Evolutionary conservation across 2,888 invertebrate species (phyloP).

Genomic region (Sesamia inferens): DNA sequence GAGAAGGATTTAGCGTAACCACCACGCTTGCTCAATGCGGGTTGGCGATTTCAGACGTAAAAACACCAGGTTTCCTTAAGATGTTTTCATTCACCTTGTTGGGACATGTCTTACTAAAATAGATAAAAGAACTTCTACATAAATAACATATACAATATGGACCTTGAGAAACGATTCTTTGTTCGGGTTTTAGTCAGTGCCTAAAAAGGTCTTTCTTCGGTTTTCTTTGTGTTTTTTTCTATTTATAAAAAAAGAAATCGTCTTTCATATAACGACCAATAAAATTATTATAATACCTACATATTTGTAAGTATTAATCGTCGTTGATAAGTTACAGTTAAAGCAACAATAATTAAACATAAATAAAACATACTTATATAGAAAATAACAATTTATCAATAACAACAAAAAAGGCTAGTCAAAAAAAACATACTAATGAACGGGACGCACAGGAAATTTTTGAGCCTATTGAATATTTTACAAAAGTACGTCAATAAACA

Average conservation of each 20-base stretch:
- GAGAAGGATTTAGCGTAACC: no score
- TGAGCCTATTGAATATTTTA: constrained; percentile 38
- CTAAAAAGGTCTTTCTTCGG: neutral
- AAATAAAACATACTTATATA: neutral
- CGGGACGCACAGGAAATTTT: constrained; percentile 9
- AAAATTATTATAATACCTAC: no score
- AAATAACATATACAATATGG: neutral
- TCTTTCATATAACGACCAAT: no score
- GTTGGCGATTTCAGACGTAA: no score
- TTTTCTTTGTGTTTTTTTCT: neutral
- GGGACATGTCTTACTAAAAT: neutral
- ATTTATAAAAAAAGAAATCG: no score
- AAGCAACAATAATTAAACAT: no score
- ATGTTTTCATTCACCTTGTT: no score
- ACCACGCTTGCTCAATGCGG: no score
- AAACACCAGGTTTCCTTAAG: no score
- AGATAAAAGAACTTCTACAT: constrained; percentile 3
- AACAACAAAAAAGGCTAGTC: neutral
- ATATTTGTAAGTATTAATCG: no score
- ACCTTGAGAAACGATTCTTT: neutral
- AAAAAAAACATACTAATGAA: constrained; percentile 22
- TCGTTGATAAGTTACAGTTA: no score
- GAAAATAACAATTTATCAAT: neutral
- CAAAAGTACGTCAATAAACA: constrained; percentile 54
- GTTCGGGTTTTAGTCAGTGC: neutral